These are phyloP conservation scores for Crotalus helleri DNA, from an alignment of 2,113 vertebrate species.

Conservation along the genomic window DNA sequence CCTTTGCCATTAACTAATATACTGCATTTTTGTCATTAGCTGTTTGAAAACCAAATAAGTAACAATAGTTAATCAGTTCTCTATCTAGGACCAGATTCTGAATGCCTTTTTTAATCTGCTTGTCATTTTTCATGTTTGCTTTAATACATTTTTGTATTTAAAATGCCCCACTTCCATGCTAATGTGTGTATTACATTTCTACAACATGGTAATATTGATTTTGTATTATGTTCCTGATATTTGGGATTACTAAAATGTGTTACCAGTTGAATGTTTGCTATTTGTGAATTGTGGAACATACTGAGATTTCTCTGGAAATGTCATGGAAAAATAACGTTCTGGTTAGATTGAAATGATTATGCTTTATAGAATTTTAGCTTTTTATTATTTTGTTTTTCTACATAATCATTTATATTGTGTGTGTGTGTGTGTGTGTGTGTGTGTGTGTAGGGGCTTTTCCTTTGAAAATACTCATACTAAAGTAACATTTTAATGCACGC, in stretches of 20 bases:
- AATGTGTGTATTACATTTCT: background rate
- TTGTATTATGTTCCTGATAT: conserved; percentile 12
- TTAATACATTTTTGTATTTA: background rate
- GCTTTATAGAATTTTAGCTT: too few species aligned
- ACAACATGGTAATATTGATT: background rate
- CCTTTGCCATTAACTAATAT: background rate
- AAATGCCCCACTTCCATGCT: background rate
- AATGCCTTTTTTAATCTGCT: background rate
- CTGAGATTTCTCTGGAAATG: conserved; percentile 1
- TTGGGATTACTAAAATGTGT: background rate
- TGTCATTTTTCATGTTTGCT: background rate
- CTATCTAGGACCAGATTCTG: background rate
- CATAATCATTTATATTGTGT: too few species aligned
- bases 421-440: too few species aligned
- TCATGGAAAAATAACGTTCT: background rate
- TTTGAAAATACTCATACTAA: conserved; percentile 57
- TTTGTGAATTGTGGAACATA: background rate
- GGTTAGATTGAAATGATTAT: background rate
- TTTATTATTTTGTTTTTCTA: too few species aligned
- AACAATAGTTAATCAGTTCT: background rate
- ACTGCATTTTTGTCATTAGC: background rate
- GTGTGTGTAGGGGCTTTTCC: conserved; percentile 23
- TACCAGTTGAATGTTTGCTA: background rate
- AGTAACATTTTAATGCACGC: conserved; percentile 65
- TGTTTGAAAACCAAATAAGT: background rate